Evolutionary conservation across 2,797 vertebrate genomes (phyloP).

Genomic region (Phalanger gymnotis): DNA sequence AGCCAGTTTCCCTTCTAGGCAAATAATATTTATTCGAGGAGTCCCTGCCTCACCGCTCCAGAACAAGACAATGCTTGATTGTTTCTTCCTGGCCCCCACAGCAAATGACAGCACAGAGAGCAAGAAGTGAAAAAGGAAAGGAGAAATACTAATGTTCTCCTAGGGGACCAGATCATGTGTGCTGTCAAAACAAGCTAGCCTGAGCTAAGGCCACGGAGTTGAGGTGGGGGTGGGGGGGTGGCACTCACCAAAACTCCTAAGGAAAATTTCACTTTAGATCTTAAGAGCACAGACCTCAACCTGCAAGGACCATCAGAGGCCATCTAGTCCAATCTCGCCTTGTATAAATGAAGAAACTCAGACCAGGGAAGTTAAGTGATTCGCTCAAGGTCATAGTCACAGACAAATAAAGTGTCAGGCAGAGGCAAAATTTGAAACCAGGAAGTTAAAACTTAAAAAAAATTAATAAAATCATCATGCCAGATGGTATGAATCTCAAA

Average conservation of each 20-base stretch:
- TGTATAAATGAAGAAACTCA: neutral
- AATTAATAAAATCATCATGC: neutral
- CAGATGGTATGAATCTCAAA: no score
- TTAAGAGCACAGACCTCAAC: conserved; percentile 72
- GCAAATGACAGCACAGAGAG: conserved; percentile 64
- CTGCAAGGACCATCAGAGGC: conserved; percentile 47
- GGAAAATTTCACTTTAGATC: conserved; percentile 63
- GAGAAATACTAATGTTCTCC: conserved; percentile 40
- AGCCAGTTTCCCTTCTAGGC: conserved; percentile 77
- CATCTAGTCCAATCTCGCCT: neutral
- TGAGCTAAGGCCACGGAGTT: conserved; percentile 20
- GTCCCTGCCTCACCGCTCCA: conserved; percentile 75
- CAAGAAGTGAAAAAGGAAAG: conserved; percentile 44
- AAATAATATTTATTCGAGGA: conserved; percentile 77
- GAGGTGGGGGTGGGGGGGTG: neutral
- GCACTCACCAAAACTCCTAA: conserved; percentile 58
- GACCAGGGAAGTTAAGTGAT: neutral
- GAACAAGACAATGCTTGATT: conserved; percentile 84
- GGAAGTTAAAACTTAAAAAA: neutral
- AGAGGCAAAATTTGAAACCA: neutral
- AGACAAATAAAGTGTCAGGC: neutral
- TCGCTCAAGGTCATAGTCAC: neutral
- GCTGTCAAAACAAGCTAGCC: conserved; percentile 77
- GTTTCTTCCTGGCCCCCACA: conserved; percentile 73
- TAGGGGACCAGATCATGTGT: conserved; percentile 24